Conservation (phyloP, 2,113 vertebrate species). For the Aspidoscelis tigris region DNA sequence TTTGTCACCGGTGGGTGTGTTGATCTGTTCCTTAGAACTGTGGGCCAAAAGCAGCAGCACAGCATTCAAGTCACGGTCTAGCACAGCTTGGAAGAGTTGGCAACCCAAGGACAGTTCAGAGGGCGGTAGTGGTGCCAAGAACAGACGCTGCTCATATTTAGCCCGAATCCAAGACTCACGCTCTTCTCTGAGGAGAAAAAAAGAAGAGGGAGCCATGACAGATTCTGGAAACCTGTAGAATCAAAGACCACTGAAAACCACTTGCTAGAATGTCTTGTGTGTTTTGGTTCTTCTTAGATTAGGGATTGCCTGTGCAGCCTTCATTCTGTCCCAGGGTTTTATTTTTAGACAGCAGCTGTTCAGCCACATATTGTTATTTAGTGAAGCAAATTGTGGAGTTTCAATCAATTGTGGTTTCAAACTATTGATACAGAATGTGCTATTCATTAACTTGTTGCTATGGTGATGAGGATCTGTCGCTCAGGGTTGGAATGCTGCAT, state of each 20-base stretch:
- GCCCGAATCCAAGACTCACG: conserved; percentile 94
- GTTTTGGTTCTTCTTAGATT: no score
- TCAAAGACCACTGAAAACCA: neutral
- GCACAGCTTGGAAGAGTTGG: conserved; percentile 83
- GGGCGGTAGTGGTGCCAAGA: conserved; percentile 83
- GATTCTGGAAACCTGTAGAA: neutral
- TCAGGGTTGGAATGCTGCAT: no score
- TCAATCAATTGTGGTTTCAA: no score
- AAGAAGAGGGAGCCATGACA: neutral
- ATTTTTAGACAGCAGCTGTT: no score
- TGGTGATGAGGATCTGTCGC: no score
- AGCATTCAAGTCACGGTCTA: conserved; percentile 81
- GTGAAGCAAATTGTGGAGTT: no score
- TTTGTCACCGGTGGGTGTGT: conserved; percentile 64
- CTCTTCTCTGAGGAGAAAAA: conserved; percentile 82
- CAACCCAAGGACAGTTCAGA: conserved; percentile 65
- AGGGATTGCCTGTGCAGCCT: no score
- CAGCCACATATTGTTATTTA: no score
- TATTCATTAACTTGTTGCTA: no score
- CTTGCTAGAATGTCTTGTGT: no score
- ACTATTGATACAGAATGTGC: no score
- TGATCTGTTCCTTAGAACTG: conserved; percentile 89
- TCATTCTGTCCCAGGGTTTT: no score
- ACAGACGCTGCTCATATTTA: conserved; percentile 92
- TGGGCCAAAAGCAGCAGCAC: conserved; percentile 92